These are phyloP conservation scores for Tachina grossa DNA, from an alignment of 2,888 invertebrate genomes.

Conservation along the genomic window DNA sequence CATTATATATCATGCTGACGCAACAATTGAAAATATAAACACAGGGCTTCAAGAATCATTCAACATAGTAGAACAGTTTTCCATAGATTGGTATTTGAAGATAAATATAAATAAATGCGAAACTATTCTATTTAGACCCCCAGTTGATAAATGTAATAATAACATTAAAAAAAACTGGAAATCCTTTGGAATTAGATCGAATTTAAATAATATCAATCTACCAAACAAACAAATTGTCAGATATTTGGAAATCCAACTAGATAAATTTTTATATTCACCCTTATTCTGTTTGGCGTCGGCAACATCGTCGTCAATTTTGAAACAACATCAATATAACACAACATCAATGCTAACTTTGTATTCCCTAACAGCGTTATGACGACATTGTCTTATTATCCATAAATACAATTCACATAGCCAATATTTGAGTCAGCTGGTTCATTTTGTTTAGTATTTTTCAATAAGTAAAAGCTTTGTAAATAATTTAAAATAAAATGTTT, in stretches of 20 bases:
- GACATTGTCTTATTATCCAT: too few relatives aligned
- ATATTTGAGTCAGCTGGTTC: too few relatives aligned
- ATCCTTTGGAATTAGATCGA: background rate
- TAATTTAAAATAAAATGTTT: too few relatives aligned
- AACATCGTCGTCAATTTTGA: too few relatives aligned
- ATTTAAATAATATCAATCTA: background rate
- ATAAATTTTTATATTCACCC: background rate
- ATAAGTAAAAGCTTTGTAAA: too few relatives aligned
- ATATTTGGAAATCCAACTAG: background rate
- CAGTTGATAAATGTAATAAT: background rate
- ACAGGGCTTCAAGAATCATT: background rate
- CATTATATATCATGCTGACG: background rate
- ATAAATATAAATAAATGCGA: background rate
- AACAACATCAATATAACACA: too few relatives aligned
- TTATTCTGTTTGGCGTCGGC: too few relatives aligned
- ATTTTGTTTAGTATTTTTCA: too few relatives aligned
- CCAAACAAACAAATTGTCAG: background rate
- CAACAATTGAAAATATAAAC: conserved; percentile 8
- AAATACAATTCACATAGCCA: too few relatives aligned
- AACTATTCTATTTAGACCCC: background rate
- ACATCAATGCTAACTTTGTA: too few relatives aligned
- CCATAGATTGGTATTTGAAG: background rate
- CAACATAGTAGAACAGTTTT: background rate
- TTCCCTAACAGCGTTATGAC: too few relatives aligned
- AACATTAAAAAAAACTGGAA: background rate